Base-by-base conservation (phyloP, 2,113 vertebrate genomes). In the Microtus richardsoni region DNA sequence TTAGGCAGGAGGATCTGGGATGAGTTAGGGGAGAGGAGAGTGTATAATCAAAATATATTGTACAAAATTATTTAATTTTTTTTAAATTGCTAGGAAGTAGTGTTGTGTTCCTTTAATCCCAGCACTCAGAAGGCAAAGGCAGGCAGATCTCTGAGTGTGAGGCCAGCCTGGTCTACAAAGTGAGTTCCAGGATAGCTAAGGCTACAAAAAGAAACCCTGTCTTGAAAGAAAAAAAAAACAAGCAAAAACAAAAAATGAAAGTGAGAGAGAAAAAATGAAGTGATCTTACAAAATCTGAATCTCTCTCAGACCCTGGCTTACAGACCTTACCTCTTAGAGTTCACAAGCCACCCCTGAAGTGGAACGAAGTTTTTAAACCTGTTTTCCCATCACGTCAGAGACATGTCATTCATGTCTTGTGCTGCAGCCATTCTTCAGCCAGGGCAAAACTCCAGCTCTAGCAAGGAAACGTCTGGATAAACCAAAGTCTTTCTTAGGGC, bases 401-500 rank as follows among this genome's bases (percentile, higher is more conserved):
- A 39, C 49, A 49, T 89, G 58, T 91, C 41, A 17, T 58, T 14
- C 47, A 8, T 71, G 75, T 75, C 91, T 80, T 66, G 49, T 30
- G 33, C 41, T 26, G n/a, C 70, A 64, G 91, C 70, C 79, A 80
- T 62, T 91, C 58, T 39, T 87, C 33, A 91, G 58, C 33, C 13
- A 66, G 41, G 73, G 52, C 39, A 95, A 71, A 96, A 75, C 39
- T 71, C 93, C 9, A 44, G 21, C 36, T 89, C 68, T 16, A 71
- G 7, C 33, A 87, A 71, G 79, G 92, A 84, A 11, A 60, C 33
- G 7, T 9, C 70, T 88, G 70, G 64, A 24, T 68, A 49, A 7
- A 60, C 24, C 47, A 71, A 93, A 75, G 54, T 91, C 39, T 78
- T 96, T 94, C 91, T 58, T 30, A 33, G 30, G 74, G 13, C 49